A percentile compares a stretch with the other conserved stretches of the same genome.
Conservation (phyloP, 2,888 invertebrate species). For the Blastobasis adustella region DNA sequence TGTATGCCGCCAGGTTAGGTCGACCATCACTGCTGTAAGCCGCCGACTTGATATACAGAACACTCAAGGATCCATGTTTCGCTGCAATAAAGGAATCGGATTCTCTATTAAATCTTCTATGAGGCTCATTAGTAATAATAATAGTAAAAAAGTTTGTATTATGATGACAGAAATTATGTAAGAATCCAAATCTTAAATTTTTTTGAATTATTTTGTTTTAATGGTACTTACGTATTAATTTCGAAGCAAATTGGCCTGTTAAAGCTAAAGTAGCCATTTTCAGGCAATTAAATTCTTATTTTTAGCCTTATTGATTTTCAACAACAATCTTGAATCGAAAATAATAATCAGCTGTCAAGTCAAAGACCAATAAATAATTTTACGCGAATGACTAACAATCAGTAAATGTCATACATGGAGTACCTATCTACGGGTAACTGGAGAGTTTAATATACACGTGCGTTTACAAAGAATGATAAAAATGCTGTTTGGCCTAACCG, state of each 20-base stretch:
- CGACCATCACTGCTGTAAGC: conserved; percentile 72
- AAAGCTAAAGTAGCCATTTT: conserved; percentile 62
- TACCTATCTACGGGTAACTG: no score
- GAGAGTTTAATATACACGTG: no score
- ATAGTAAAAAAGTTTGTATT: conserved; percentile 1
- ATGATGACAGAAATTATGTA: conserved; percentile 44
- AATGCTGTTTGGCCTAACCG: no score
- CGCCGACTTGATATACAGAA: conserved; percentile 61
- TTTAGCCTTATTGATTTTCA: conserved; percentile 9
- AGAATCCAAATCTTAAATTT: conserved; percentile 27
- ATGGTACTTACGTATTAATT: conserved; percentile 51
- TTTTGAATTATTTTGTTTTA: conserved; percentile 9
- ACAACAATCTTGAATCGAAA: background rate
- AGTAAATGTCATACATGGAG: no score
- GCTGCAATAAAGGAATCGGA: conserved; percentile 33
- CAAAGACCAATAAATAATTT: no score
- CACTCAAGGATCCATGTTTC: conserved; percentile 50
- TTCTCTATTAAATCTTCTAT: background rate
- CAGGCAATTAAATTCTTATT: conserved; percentile 24
- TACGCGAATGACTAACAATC: no score
- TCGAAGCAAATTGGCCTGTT: conserved; percentile 47
- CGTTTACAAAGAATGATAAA: no score
- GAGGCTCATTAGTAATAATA: background rate
- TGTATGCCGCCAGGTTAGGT: conserved; percentile 79
- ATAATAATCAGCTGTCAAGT: conserved; percentile 2